Percentiles rank a stretch among this genome's conserved stretches.
phyloP scores from a whole-genome alignment of 2,113 vertebrate genomes.

The Isichthys henryi region DNA sequence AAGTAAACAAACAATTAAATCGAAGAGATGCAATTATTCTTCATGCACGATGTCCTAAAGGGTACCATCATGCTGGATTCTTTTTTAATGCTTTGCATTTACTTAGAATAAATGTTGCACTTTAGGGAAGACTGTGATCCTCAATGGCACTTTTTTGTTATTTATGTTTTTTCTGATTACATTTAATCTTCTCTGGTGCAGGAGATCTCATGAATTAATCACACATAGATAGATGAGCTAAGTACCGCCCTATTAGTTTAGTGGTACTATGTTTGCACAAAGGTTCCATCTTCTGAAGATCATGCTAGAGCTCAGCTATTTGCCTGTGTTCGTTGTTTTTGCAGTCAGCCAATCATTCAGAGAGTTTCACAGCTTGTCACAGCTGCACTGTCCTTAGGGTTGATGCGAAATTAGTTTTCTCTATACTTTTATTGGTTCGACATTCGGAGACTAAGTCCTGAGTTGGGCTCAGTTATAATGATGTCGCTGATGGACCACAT shows the following conservation, averaged over 20 bases:
- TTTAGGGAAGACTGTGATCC: neutral
- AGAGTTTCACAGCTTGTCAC: neutral
- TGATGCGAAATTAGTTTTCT: neutral
- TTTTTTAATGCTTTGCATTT: neutral
- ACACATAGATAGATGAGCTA: conserved; percentile 1
- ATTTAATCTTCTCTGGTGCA: conserved; percentile 7
- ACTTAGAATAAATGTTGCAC: conserved; percentile 9
- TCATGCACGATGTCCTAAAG: conserved; percentile 21
- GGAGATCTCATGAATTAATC: conserved; percentile 12
- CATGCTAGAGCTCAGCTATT: neutral
- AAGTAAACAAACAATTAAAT: conserved; percentile 11
- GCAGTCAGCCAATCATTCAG: neutral
- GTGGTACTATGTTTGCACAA: conserved; percentile 12
- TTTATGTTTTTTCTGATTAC: neutral
- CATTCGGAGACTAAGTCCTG: neutral
- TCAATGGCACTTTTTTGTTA: neutral
- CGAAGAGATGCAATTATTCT: neutral
- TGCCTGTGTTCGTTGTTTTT: neutral
- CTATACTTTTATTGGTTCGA: neutral
- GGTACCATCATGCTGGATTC: neutral
- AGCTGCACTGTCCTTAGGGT: neutral
- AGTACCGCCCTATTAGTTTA: conserved; percentile 2
- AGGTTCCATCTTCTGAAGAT: neutral
- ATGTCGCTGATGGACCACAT: neutral
- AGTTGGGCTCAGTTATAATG: neutral